Percentiles rank a stretch among this genome's conserved stretches.
Evolutionary conservation across 2,888 invertebrate species (phyloP).

Genomic region (Cephalotes varians): DNA sequence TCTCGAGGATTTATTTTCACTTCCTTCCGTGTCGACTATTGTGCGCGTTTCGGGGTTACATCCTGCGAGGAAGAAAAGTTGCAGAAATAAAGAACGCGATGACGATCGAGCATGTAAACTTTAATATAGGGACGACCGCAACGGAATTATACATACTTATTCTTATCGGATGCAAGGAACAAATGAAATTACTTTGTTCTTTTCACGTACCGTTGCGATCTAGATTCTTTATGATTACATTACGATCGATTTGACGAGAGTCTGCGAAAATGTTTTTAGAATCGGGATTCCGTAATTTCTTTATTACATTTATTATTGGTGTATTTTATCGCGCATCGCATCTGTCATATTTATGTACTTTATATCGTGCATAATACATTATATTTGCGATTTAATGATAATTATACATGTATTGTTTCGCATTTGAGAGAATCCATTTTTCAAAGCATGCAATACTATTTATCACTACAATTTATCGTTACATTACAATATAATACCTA

Average conservation of each 20-base stretch:
- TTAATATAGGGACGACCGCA: not conserved
- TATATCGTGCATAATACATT: not conserved
- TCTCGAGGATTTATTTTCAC: conserved; percentile 66
- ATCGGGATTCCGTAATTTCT: not conserved
- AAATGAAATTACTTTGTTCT: not conserved
- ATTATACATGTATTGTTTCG: conserved; percentile 8
- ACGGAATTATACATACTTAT: not conserved
- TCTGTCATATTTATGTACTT: conserved; percentile 2
- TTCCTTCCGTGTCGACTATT: not conserved
- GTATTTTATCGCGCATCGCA: not conserved
- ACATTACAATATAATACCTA: not conserved
- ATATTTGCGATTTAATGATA: conserved; percentile 18
- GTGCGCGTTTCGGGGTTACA: not conserved
- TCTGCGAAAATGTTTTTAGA: not conserved
- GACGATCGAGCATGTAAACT: not conserved
- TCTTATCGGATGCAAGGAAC: not conserved
- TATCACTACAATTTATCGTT: conserved; percentile 15
- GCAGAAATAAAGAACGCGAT: not conserved
- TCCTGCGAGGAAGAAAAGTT: not conserved
- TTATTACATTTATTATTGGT: not conserved
- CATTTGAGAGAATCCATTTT: conserved; percentile 20
- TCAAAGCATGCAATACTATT: not conserved
- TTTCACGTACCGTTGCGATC: not conserved
- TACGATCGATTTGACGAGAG: not conserved
- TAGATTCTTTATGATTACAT: not conserved